Conservation (phyloP, 2,113 vertebrate species). For the Ceratotherium simum region DNA sequence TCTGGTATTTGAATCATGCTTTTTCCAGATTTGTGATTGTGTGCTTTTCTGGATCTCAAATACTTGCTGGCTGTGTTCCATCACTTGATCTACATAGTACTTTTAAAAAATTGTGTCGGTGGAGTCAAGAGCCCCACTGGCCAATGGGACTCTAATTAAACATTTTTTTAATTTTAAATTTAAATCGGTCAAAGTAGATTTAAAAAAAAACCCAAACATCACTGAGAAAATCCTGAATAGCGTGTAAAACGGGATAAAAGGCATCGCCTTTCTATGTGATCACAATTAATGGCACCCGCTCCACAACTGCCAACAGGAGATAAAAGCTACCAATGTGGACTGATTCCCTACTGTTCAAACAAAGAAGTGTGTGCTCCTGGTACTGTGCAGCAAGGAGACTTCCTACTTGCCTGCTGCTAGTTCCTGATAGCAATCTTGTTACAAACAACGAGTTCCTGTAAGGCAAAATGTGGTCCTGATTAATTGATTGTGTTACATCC, state of each 20-base stretch:
- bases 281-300: neutral
- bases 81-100: neutral
- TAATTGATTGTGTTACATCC: conserved; percentile 36
- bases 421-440: conserved; percentile 54
- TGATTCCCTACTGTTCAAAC: neutral
- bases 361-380: neutral
- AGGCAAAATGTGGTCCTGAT: conserved; percentile 59
- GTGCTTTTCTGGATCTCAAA: neutral
- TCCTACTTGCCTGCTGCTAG: neutral
- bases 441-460: neutral
- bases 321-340: rapidly evolving
- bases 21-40: neutral
- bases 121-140: neutral
- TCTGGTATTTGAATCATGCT: neutral
- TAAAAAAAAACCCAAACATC: neutral
- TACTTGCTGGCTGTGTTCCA: neutral
- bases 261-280: neutral
- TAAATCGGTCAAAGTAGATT: conserved; percentile 22
- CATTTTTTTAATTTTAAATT: neutral
- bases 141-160: neutral
- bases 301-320: neutral
- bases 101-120: neutral
- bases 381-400: rapidly evolving
- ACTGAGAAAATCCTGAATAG: neutral
- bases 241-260: neutral